Conservation (phyloP, 2,888 invertebrate species). For the Drosophila borealis region DNA sequence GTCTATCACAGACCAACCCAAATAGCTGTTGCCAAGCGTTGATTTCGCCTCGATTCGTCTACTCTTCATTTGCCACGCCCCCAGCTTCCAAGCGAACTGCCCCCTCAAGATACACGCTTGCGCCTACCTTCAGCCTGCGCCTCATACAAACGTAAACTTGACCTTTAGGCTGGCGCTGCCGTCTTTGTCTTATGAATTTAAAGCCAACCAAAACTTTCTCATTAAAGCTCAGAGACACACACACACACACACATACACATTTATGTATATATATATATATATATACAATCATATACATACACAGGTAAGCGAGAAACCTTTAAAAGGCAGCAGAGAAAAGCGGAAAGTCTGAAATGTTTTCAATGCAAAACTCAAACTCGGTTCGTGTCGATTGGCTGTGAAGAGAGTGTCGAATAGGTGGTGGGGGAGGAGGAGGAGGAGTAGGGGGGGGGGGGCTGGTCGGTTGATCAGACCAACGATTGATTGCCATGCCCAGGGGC, state of each 20-base stretch:
- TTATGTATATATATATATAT: too few species aligned
- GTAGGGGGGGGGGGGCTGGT: background rate
- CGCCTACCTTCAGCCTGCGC: slow-evolving; percentile 12
- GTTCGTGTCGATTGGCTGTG: slow-evolving; percentile 7
- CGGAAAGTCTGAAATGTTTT: slow-evolving; percentile 36
- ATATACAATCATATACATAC: background rate
- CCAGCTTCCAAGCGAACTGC: background rate
- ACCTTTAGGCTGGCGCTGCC: slow-evolving; percentile 59
- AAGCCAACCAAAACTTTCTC: slow-evolving; percentile 58
- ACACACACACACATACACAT: background rate
- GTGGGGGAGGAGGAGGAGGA: background rate
- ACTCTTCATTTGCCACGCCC: background rate
- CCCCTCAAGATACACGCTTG: background rate
- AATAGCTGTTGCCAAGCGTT: slow-evolving; percentile 1
- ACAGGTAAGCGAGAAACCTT: slow-evolving; percentile 49
- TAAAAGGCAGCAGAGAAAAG: slow-evolving; percentile 49
- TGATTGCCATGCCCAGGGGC: slow-evolving; percentile 46
- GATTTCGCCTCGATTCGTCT: background rate
- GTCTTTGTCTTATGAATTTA: slow-evolving; percentile 42
- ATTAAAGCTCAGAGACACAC: slow-evolving; percentile 28
- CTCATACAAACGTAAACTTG: slow-evolving; percentile 66
- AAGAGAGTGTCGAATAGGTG: background rate
- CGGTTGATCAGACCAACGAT: slow-evolving; percentile 34
- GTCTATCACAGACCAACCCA: background rate
- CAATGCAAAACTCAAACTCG: slow-evolving; percentile 27